Base-by-base conservation (phyloP, 2,797 vertebrate genomes). In the Sebastiscus tertius region DNA sequence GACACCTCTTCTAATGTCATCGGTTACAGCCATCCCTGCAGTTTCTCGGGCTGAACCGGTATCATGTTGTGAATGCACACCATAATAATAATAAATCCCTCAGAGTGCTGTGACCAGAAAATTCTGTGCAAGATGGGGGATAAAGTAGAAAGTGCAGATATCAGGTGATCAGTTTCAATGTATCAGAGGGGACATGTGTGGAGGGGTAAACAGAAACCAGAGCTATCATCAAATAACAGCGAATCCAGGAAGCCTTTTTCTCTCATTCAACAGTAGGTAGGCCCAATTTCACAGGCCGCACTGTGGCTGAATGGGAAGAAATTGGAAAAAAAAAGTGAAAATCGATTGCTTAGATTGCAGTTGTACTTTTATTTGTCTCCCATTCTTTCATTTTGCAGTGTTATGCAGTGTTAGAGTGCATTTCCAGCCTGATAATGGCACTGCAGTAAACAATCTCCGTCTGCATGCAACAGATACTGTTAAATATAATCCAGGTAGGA, bases 261-360 rank as follows among this genome's bases (percentile, higher is more conserved):
- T 94, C 89, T 96, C 93, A 72, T 96, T 96, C 95, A 91, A 88
- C 90, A 93, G 84, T 77, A 94, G 93, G 92, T 81, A 83, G 92
- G 95, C 93, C 95, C 96, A 97, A 97, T 98, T 97, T 97, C 96
- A 97, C 96, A 97, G 95, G 88, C 95, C 16, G 14, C 85, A 90
- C 93, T 89, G 77, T 66, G 69, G 91, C 93, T 85, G 94, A 95
- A 94, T 36, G 93, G 91, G 79, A 86, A 95, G 94, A 96, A 97
- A 97, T 96, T 97, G 96, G 95, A 72, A 85, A 95, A 95, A 93
- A 96, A 94, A 20, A 91, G 93, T 94, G 94, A 96, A 97, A 98
- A 98, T 97, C 92, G 91, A 97, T 97, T 96, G 95, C 91, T 92
- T 93, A 95, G 96, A 93, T 95, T 95, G 94, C 95, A 94, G 90